Evolutionary conservation across 2,888 invertebrate species (phyloP), one percentile per base, ranked within the genome.

Genomic region (Megaustenia siamemsis): DNA sequence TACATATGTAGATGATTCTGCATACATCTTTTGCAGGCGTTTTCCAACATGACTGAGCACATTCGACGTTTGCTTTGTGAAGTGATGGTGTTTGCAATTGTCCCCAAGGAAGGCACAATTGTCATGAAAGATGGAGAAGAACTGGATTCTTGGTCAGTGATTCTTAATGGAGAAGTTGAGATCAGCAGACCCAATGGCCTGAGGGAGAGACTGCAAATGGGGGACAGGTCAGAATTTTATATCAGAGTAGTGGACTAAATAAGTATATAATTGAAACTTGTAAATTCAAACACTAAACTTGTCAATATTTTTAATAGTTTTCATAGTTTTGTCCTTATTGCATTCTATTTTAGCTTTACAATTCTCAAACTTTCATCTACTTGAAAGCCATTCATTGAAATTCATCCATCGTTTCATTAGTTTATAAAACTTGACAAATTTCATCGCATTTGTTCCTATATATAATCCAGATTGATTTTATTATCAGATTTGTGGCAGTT

Each of bases 91-190:
- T 99, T 99, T 95, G 99, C 99, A 1, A 98, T 99, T 0, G 99
- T 99, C 43, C 98, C 99, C 94, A 98, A 98, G 93, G 97, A 98
- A 56, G 98, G 98, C 40, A 99, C 99, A 60, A 96, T 98, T 87
- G 99, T 99, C 10, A 97, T 99, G 96, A 98, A 98, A 93, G 97
- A 99, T 95, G 98, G 98, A 28, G 99, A 99, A 94, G 98, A 99
- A 95, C 95, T 99, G 92, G 99, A 99, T 95, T 98, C 99, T 49
- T 99, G 99, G 99, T 98, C 98, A 86, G 99, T 99, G 83, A 96
- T 99, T 86, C 98, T 99, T 86, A 99, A 99, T 95, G 99, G 99
- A 10, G 97, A 97, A 92, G 99, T 99, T 49, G 98, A 99, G 94
- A 97, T 99, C 87, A 96, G 97, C 43, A 92, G 93, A 90, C 97